These are phyloP conservation scores for Spilosoma lubricipeda DNA, from an alignment of 2,888 invertebrate genomes.

Conservation along the genomic window DNA sequence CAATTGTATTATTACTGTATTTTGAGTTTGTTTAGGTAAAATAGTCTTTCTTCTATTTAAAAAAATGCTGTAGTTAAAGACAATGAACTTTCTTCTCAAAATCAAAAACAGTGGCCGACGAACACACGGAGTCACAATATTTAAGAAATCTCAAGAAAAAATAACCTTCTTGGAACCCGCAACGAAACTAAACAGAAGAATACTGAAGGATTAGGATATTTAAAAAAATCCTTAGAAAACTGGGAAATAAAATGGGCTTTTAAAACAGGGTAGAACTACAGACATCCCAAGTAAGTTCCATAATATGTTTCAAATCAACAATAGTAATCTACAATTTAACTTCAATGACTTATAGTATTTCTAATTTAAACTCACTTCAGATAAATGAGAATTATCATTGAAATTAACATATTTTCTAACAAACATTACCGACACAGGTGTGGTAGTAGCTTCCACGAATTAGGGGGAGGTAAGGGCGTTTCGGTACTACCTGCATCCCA, in stretches of 20 bases:
- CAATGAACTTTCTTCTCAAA: no score
- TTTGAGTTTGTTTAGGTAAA: neutral
- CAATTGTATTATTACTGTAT: neutral
- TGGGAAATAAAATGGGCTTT: no score
- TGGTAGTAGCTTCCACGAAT: slow-evolving; percentile 46
- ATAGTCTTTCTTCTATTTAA: neutral
- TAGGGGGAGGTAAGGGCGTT: slow-evolving; percentile 45
- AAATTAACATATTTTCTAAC: slow-evolving; percentile 48
- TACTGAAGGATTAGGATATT: no score
- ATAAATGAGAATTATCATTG: slow-evolving; percentile 32
- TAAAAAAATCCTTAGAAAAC: no score
- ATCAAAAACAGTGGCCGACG: no score
- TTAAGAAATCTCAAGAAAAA: no score
- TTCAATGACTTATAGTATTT: neutral
- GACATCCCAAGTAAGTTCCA: no score
- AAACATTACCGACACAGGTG: slow-evolving; percentile 47
- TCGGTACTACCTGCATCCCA: slow-evolving; percentile 48
- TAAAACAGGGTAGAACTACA: no score
- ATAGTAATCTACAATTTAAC: neutral
- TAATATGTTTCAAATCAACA: neutral
- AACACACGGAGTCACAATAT: no score
- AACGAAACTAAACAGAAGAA: no score
- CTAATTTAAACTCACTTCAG: neutral
- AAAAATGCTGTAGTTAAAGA: no score
- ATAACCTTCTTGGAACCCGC: no score